phyloP scores from a whole-genome alignment of 2,797 vertebrate species.

The Enteromius paludinosus region DNA sequence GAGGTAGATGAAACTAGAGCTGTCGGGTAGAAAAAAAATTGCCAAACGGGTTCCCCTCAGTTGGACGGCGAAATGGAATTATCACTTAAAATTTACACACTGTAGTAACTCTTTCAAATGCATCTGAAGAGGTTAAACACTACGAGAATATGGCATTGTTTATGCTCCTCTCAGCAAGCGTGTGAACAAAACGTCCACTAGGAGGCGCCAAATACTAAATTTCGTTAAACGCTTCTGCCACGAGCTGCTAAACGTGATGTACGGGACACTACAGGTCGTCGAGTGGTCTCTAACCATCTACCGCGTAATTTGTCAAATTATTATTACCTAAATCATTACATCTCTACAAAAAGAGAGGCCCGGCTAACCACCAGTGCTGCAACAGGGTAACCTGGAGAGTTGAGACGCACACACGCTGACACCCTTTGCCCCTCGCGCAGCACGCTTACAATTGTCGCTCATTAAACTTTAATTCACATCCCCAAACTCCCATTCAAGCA shows the following conservation, averaged over 20 bases:
- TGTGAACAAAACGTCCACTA: constrained; percentile 63
- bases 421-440: constrained; percentile 67
- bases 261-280: constrained; percentile 9
- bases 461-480: constrained; percentile 83
- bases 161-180: not conserved
- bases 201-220: constrained; percentile 71
- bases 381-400: constrained; percentile 39
- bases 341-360: constrained; percentile 18
- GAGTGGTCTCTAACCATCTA: constrained; percentile 27
- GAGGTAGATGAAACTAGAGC: constrained; percentile 85
- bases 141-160: not conserved
- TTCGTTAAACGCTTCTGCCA: constrained; percentile 28
- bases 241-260: constrained; percentile 35
- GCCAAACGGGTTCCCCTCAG: not conserved
- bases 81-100: not conserved
- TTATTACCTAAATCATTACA: constrained; percentile 30
- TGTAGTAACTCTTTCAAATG: not conserved
- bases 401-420: constrained; percentile 45
- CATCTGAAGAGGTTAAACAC: constrained; percentile 6
- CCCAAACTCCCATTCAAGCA: constrained; percentile 61
- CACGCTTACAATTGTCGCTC: constrained; percentile 83
- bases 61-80: constrained; percentile 1
- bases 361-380: constrained; percentile 26
- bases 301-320: constrained; percentile 13
- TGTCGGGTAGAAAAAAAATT: constrained; percentile 58